A percentile compares a stretch with the other conserved stretches of the same genome.
These are phyloP conservation scores for Stegana nigrithorax DNA, from an alignment of 2,888 invertebrate species.

Conservation along the genomic window DNA sequence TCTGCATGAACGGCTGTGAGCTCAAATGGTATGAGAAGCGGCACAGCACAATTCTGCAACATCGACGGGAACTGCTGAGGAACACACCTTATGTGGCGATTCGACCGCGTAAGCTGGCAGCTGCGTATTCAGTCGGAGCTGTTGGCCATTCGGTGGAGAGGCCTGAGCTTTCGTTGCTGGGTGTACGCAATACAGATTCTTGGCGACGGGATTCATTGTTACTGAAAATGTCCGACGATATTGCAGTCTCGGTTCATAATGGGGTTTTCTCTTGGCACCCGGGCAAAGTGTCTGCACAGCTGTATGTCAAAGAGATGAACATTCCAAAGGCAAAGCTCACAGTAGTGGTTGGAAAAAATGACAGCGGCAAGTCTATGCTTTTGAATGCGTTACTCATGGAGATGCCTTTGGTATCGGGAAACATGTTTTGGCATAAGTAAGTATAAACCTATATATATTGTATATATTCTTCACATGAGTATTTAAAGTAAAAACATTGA, in stretches of 20 bases:
- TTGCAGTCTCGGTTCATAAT: constrained; percentile 64
- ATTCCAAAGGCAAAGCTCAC: constrained; percentile 74
- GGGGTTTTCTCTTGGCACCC: constrained; percentile 58
- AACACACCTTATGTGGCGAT: constrained; percentile 63
- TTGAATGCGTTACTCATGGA: constrained; percentile 83
- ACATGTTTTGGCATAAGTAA: constrained; percentile 76
- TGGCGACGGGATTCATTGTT: constrained; percentile 62
- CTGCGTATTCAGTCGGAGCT: constrained; percentile 21
- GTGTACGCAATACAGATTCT: constrained; percentile 48
- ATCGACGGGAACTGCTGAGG: constrained; percentile 54
- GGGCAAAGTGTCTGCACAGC: constrained; percentile 41
- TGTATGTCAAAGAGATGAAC: constrained; percentile 58
- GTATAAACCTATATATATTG: constrained; percentile 67
- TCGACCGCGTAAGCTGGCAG: constrained; percentile 46
- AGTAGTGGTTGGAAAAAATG: constrained; percentile 82
- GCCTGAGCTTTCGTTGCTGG: constrained; percentile 48
- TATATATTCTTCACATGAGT: background rate
- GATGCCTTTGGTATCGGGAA: constrained; percentile 77
- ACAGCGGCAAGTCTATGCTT: constrained; percentile 84
- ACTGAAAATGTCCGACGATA: constrained; percentile 65
- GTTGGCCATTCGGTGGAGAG: constrained; percentile 36
- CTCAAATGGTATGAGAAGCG: constrained; percentile 34
- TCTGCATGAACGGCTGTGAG: constrained; percentile 10
- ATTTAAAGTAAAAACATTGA: constrained; percentile 16
- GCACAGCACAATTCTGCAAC: constrained; percentile 47